Percentiles rank a stretch among this genome's conserved stretches.
phyloP scores from a whole-genome alignment of 2,797 vertebrate genomes.

The Acanthiza pusilla region DNA sequence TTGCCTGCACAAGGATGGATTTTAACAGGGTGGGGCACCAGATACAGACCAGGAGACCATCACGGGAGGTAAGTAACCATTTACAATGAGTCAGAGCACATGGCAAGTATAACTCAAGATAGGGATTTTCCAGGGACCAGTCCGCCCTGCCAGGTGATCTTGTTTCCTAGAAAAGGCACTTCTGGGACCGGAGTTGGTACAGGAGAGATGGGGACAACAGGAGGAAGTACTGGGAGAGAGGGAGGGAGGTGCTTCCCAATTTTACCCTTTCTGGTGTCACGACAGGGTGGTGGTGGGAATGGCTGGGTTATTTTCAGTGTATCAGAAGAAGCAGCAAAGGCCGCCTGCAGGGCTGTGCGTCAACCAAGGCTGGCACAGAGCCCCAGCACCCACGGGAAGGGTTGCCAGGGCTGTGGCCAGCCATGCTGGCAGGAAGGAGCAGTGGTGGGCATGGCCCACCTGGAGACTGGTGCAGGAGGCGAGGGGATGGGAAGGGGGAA shows the following conservation, averaged over 20 bases:
- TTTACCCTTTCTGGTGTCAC: neutral
- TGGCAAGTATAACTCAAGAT: conserved; percentile 13
- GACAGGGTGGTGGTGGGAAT: neutral
- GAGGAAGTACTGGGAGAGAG: neutral
- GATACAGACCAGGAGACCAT: conserved; percentile 40
- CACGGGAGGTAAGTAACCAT: neutral
- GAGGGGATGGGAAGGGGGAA: neutral
- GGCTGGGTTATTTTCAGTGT: conserved; percentile 23
- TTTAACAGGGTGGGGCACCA: conserved; percentile 33
- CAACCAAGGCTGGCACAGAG: neutral
- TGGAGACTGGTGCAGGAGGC: conserved; percentile 49
- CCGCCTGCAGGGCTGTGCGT: neutral
- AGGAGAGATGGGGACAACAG: neutral
- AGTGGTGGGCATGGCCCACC: conserved; percentile 40
- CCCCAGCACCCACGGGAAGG: neutral
- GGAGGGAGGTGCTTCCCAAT: conserved; percentile 1
- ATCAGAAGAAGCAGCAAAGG: conserved; percentile 50
- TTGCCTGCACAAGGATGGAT: conserved; percentile 54
- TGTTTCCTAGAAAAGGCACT: conserved; percentile 69
- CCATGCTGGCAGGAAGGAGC: neutral
- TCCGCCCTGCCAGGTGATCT: conserved; percentile 45
- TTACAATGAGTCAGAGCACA: conserved; percentile 34
- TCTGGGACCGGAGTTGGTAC: conserved; percentile 44
- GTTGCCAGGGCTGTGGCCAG: neutral
- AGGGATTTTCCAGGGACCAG: conserved; percentile 46